Evolutionary conservation across 1,140 invertebrate species (phyloP).

Genomic region (Sinonovacula constricta): DNA sequence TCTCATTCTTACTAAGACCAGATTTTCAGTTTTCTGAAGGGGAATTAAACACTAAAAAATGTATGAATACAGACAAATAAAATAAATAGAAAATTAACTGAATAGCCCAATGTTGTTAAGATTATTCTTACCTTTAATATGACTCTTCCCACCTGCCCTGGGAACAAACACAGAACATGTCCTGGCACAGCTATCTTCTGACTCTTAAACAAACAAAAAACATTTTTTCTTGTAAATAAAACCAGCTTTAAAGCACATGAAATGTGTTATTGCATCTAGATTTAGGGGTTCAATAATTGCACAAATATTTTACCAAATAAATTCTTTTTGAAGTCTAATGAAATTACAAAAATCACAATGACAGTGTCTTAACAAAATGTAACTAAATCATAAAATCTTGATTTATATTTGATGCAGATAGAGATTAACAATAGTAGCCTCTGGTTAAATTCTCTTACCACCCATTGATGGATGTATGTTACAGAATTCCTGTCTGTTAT

Average conservation of each 20-base stretch:
- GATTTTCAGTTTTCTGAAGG: too few species aligned
- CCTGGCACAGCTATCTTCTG: constrained; percentile 37
- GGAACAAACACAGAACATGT: constrained; percentile 45
- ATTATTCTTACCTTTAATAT: constrained; percentile 51
- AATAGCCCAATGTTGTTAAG: too few species aligned
- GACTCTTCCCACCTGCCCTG: constrained; percentile 50
- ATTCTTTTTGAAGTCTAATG: too few species aligned
- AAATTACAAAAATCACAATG: too few species aligned
- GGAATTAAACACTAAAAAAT: too few species aligned
- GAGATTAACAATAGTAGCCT: too few species aligned
- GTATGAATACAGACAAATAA: too few species aligned
- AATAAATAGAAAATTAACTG: too few species aligned
- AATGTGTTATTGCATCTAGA: neutral
- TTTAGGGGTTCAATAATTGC: neutral
- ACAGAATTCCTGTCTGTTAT: constrained; percentile 48
- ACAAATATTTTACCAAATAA: neutral
- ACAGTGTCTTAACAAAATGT: neutral
- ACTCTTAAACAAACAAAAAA: too few species aligned
- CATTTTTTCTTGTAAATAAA: too few species aligned
- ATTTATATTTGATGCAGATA: neutral
- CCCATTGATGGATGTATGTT: constrained; percentile 28
- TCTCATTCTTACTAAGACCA: too few species aligned
- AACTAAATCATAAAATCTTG: neutral
- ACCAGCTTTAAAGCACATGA: neutral
- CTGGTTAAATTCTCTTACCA: constrained; percentile 20